Base-by-base conservation (phyloP, 2,113 vertebrate genomes). In the Calidris pygmaea region DNA sequence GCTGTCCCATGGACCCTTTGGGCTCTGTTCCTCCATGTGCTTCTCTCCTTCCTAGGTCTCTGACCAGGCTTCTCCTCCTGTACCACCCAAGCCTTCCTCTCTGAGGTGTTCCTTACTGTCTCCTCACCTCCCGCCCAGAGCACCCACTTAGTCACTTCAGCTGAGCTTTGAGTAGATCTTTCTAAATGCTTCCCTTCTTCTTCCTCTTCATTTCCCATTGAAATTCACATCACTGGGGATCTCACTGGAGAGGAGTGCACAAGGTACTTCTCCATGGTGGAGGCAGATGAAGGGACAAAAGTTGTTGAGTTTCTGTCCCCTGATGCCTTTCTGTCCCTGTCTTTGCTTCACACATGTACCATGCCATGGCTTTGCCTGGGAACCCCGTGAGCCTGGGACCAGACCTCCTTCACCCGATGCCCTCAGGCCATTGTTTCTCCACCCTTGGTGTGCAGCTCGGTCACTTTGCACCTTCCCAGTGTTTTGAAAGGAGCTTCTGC, bases 181-280 rank as follows among this genome's bases (percentile, higher is more conserved):
- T n/a, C 39, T 13, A 39, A 67, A 37, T 60, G 15, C 45, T 88
- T 77, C 47, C 19, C 7, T 48, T 12, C 12, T 88, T 26, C 8
- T n/a, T 85, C 10, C 7, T 52, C 14, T 53, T 82, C 12, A 43
- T 58, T 34, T 58, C 43, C 37, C 7, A 1, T 47, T 32, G 47
- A 77, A 67, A 34, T 17, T 27, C 73, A 2, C 3, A 1, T 52
- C n/a, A 30, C 2, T 19, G 24, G 1, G 18, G 32, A 27, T 86
- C 80, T 90, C 50, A 39, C 17, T 0, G 1, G 3, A 3, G 15
- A 63, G n/a, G 19, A 6, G 3, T 2, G 2, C 27, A 47, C 0
- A 1, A 78, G 23, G 32, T 10, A 17, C 14, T 71, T 89, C 53
- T 71, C 29, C 4, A 3, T 41, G 15, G 14, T 12, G 18, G 27